Base-by-base conservation (phyloP, 2,797 vertebrate genomes). In the Podargus strigoides region DNA sequence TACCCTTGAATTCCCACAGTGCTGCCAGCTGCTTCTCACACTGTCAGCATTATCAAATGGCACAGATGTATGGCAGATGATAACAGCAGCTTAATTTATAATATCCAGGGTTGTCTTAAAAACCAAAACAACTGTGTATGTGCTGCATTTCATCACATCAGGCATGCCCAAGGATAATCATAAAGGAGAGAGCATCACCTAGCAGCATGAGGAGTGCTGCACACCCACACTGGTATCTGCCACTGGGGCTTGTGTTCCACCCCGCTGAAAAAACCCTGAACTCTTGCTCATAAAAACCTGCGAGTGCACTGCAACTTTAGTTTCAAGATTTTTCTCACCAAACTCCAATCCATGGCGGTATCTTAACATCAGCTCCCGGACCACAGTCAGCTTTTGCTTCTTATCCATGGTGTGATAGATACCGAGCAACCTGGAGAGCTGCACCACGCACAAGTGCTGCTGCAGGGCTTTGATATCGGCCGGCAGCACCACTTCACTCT, bases 281-380 rank as follows among this genome's bases (percentile, higher is more conserved):
- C 44, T 44, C 49, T 12, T 22, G 30, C 66, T 63, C 36, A 19
- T 6, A 46, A 72, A 34, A 52, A 85, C 39, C 37, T 55, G 28
- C 27, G 37, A 50, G 23, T 6, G 3, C 55, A 50, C 50, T 3
- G 15, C 32, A 72, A 21, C 10, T 4, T 30, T 30, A 27, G 12
- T 16, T 22, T 32, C 8, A 22, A 21, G 37, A 12, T 46, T 75
- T 13, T 82, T 62, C 98, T 98, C 94, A 99, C 99, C 99, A 32
- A 99, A 99, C 93, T 98, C 98, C 41, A 99, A 95, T 22, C 99
- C 99, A 6, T 99, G 98, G 16, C 91, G 98, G 85, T 99, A 99
- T 96, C 99, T 98, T 37, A 98, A 83, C 98, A 99, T 99, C 82
- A 99, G 96, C 95, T 99, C 98, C 26, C 87, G 50, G 84, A 99